Base-by-base conservation (phyloP, 2,113 vertebrate species). In the Cyprinodon tularosa region DNA sequence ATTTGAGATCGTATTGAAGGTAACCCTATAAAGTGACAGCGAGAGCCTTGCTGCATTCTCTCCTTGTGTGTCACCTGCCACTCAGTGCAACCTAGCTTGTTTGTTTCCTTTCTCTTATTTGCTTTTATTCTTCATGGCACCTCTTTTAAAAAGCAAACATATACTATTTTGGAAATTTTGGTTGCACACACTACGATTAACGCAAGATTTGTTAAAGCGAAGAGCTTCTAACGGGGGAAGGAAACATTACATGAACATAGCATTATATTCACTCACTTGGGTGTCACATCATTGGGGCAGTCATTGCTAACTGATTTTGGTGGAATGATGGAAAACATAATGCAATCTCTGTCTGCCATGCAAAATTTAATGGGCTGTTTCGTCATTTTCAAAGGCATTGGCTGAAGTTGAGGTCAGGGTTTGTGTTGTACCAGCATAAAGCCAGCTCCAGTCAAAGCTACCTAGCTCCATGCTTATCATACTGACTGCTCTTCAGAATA, bases 1-100 rank as follows among this genome's bases (percentile, higher is more conserved):
- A 93, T 98, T 97, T 99, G 97, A 99, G 95, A 97, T 98, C 96
- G 68, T 98, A 93, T 96, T 99, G 91, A 99, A 98, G 97, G 97
- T 99, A 98, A 99, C 95, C 95, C 94, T 92, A 93, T 90, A 93
- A 14, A 91, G 84, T 89, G 86, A 92, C 91, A 92, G 91, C 83
- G 89, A 92, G 91, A 95, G 92, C 94, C 94, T 94, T 93, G 92
- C 93, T 95, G 95, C 93, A 95, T 95, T 92, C 90, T 95, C 95
- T 95, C 94, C 92, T 88, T 91, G 95, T 95, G 95, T 96, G 94
- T 95, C 93, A 94, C 91, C 94, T 95, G 92, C 95, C 93, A 92
- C 90, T 95, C 94, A 95, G 94, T 94, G 93, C 93, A 93, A 93
- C 90, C 93, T 94, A 94, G 95, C 90, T 95, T 96, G 95, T 96